A percentile compares a stretch with the other conserved stretches of the same genome.
Conservation (phyloP, 2,888 invertebrate genomes). For the Phyllotreta striolata region DNA sequence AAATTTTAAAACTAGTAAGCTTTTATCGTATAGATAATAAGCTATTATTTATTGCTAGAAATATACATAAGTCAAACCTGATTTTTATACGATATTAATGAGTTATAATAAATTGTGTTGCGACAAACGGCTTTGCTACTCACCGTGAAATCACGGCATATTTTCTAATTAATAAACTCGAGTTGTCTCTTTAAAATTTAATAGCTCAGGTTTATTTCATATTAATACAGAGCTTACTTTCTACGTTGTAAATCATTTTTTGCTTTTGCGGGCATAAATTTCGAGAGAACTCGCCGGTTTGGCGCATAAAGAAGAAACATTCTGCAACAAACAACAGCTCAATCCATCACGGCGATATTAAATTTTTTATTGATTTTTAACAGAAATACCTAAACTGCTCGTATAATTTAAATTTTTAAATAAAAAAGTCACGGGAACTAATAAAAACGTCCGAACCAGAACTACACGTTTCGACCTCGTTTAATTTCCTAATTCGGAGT, state of each 20-base stretch:
- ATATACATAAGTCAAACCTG: conserved; percentile 46
- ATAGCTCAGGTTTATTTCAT: conserved; percentile 35
- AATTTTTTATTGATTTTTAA: no score
- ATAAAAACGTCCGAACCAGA: no score
- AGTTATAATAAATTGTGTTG: conserved; percentile 42
- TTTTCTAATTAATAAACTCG: conserved; percentile 52
- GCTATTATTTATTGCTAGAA: conserved; percentile 44
- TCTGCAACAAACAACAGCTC: no score
- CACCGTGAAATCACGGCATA: conserved; percentile 51
- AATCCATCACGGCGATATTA: no score
- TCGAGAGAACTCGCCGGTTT: conserved; percentile 2
- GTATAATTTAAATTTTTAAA: no score
- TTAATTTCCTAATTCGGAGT: background rate
- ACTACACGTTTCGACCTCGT: background rate
- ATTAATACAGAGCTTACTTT: conserved; percentile 17
- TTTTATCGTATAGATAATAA: conserved; percentile 43
- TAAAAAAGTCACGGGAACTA: no score
- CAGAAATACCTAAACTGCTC: no score
- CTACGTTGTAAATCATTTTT: conserved; percentile 14
- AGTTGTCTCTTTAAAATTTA: conserved; percentile 48
- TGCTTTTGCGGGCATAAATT: conserved; percentile 20
- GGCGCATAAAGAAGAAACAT: no score
- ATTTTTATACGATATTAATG: conserved; percentile 45
- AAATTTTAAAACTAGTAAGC: conserved; percentile 43
- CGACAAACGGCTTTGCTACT: conserved; percentile 42